A percentile compares a stretch with the other conserved stretches of the same genome.
Conservation (phyloP, 2,113 vertebrate species). For the Thryonomys swinderianus region DNA sequence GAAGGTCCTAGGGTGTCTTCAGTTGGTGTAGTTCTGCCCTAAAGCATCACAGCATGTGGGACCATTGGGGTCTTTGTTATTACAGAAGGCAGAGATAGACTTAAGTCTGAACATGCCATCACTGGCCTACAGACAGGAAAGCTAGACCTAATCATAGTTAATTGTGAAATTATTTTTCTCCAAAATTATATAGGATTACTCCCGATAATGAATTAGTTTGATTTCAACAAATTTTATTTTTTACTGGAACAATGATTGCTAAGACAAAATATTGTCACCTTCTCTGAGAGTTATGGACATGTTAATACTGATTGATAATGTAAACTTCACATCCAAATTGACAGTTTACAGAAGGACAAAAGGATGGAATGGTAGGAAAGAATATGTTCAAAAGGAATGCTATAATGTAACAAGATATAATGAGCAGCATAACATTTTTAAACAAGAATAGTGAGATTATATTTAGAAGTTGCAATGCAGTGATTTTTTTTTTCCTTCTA, state of each 20-base stretch:
- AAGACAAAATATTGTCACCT: not conserved
- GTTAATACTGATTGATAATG: not conserved
- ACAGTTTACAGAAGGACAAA: not conserved
- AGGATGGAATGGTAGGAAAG: not conserved
- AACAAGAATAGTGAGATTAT: not conserved
- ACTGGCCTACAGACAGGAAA: too few relatives aligned
- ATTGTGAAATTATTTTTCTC: too few relatives aligned
- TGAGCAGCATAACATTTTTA: not conserved
- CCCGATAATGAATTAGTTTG: not conserved
- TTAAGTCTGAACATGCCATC: too few relatives aligned
- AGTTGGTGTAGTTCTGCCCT: too few relatives aligned
- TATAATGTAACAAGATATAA: not conserved
- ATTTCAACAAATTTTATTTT: not conserved
- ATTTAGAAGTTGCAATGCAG: not conserved
- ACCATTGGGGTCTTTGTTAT: too few relatives aligned
- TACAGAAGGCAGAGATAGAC: too few relatives aligned
- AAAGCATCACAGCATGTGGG: too few relatives aligned
- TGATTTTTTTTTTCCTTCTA: not conserved
- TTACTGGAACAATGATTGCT: too few relatives aligned
- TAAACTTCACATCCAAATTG: not conserved
- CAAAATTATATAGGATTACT: too few relatives aligned
- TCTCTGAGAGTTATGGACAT: not conserved
- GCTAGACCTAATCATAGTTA: too few relatives aligned
- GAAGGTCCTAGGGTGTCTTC: too few relatives aligned
- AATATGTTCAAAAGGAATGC: not conserved